phyloP scores from a whole-genome alignment of 2,113 vertebrate species.

The Cnemophilus loriae region DNA sequence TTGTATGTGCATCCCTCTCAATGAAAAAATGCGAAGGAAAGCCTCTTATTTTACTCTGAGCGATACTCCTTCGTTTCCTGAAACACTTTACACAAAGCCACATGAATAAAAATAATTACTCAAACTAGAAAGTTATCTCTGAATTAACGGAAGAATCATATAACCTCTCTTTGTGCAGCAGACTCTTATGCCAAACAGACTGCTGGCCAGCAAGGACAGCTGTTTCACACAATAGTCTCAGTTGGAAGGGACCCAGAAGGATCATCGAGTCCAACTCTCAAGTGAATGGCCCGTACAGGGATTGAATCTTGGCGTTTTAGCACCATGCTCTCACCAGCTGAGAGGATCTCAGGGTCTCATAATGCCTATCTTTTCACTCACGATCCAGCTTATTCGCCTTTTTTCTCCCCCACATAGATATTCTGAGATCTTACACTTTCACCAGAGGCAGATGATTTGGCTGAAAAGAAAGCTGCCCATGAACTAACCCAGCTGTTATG shows the following conservation, averaged over 20 bases:
- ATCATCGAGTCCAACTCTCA: not conserved
- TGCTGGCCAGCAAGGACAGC: not conserved
- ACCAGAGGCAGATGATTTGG: not conserved
- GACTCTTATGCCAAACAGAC: not conserved
- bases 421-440: not conserved
- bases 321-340: not conserved
- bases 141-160: not conserved
- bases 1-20: not conserved
- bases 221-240: not conserved
- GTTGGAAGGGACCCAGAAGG: not conserved
- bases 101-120: not conserved
- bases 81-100: not conserved
- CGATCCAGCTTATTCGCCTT: not conserved
- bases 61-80: not conserved
- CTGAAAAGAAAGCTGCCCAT: not conserved
- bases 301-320: not conserved
- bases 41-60: not conserved
- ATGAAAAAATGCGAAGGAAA: not conserved
- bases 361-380: not conserved
- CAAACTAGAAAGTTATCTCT: not conserved
- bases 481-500: not conserved
- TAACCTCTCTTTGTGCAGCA: not conserved
- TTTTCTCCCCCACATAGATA: not conserved
- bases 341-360: not conserved
- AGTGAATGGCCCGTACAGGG: not conserved